These are phyloP conservation scores for Irena cyanogastra DNA, from an alignment of 2,113 vertebrate genomes.

Conservation along the genomic window DNA sequence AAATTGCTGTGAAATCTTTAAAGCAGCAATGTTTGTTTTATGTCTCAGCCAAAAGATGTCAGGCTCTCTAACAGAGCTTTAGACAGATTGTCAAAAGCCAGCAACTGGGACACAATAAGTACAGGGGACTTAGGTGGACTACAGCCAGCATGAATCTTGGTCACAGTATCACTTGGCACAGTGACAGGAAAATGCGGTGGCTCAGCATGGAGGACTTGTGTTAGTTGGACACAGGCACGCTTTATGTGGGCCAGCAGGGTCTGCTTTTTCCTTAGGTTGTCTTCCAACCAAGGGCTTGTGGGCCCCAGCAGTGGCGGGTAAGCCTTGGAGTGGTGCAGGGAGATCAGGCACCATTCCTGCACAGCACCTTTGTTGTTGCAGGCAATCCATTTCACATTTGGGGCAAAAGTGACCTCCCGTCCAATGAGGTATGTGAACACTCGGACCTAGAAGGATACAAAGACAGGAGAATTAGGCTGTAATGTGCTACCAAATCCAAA, in stretches of 20 bases:
- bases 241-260: not conserved
- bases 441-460: slow-evolving; percentile 76
- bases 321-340: not conserved
- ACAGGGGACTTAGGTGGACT: not conserved
- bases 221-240: not conserved
- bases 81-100: slow-evolving; percentile 1
- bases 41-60: not conserved
- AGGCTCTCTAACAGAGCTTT: not conserved
- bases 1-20: not conserved
- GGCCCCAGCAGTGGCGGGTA: not conserved
- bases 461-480: not conserved
- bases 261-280: not conserved
- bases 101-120: not conserved
- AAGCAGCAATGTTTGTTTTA: not conserved
- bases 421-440: slow-evolving; percentile 96
- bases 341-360: rapidly evolving
- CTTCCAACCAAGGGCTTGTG: not conserved
- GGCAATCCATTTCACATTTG: slow-evolving; percentile 91
- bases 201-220: not conserved
- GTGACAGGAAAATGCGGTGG: not conserved
- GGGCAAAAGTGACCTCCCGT: slow-evolving; percentile 89
- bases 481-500: not conserved
- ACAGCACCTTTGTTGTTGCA: slow-evolving; percentile 93
- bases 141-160: not conserved
- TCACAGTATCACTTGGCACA: not conserved